These are phyloP conservation scores for Varroa destructor DNA, from an alignment of 1,140 invertebrate genomes.

Conservation along the genomic window DNA sequence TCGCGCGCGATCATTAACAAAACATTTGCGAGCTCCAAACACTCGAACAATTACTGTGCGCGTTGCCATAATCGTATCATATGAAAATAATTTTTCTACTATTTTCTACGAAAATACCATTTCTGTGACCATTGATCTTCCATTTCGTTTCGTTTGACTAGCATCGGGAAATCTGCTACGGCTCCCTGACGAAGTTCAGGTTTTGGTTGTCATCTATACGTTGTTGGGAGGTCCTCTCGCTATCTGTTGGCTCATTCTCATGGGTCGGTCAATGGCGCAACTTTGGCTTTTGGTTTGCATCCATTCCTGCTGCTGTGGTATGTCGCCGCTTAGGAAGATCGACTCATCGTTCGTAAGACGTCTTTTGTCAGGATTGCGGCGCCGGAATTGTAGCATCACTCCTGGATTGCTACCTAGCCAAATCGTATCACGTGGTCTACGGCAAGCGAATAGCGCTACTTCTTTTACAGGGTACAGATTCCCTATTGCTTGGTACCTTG, in stretches of 20 bases:
- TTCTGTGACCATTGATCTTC: no score
- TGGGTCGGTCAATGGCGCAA: constrained; percentile 24
- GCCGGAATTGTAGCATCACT: neutral
- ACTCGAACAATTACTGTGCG: no score
- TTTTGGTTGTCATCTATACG: constrained; percentile 7
- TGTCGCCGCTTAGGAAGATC: neutral
- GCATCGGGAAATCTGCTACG: constrained; percentile 19
- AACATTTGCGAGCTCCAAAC: no score
- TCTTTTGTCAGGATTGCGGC: neutral
- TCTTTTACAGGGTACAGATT: no score
- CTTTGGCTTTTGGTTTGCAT: constrained; percentile 15
- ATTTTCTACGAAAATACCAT: no score
- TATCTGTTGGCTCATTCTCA: neutral
- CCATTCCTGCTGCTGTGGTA: constrained; percentile 19
- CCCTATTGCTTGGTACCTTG: no score
- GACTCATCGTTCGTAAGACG: neutral
- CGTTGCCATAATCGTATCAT: no score
- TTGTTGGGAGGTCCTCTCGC: neutral
- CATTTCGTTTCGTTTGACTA: neutral
- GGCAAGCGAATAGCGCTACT: no score
- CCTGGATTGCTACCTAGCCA: neutral
- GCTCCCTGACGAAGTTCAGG: constrained; percentile 14
- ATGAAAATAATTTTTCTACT: no score
- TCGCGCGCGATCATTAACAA: no score
- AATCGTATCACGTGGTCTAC: no score